These are phyloP conservation scores for Sminthopsis crassicaudata DNA, from an alignment of 2,113 vertebrate genomes.

Conservation along the genomic window DNA sequence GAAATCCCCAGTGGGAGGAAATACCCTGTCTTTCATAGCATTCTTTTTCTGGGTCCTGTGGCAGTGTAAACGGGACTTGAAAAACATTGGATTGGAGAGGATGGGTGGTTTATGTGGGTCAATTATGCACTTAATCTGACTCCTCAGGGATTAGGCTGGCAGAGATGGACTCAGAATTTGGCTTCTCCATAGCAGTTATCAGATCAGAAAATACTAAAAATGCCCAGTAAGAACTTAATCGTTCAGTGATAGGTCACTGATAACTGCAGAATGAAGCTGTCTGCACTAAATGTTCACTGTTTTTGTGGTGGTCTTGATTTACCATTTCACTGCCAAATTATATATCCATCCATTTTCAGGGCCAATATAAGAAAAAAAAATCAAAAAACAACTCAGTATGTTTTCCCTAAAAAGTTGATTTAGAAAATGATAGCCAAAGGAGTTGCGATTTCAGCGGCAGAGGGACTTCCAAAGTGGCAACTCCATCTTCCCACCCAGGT, in stretches of 20 bases:
- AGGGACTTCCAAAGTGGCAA: neutral
- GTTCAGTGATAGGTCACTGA: constrained; percentile 75
- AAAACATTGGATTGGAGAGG: constrained; percentile 89
- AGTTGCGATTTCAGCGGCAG: neutral
- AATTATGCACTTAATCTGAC: constrained; percentile 99
- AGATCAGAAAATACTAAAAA: constrained; percentile 90
- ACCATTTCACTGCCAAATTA: constrained; percentile 82
- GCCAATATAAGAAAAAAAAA: constrained; percentile 75
- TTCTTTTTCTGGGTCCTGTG: constrained; percentile 81
- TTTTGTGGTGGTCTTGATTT: constrained; percentile 79
- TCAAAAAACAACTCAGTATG: constrained; percentile 72
- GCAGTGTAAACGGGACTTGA: constrained; percentile 81
- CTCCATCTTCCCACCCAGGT: neutral
- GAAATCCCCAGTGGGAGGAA: constrained; percentile 89
- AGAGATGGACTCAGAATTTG: constrained; percentile 97
- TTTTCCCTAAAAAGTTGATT: constrained; percentile 62
- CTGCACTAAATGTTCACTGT: constrained; percentile 62
- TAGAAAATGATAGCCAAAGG: constrained; percentile 38
- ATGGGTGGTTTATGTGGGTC: constrained; percentile 97
- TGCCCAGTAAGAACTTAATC: constrained; percentile 88
- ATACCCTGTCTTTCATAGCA: constrained; percentile 82
- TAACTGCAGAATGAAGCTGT: constrained; percentile 65
- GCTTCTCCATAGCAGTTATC: constrained; percentile 96
- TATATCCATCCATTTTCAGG: constrained; percentile 67
- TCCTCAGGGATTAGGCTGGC: constrained; percentile 92